Base-by-base conservation (phyloP, 2,113 vertebrate genomes). In the Mesocricetus auratus region DNA sequence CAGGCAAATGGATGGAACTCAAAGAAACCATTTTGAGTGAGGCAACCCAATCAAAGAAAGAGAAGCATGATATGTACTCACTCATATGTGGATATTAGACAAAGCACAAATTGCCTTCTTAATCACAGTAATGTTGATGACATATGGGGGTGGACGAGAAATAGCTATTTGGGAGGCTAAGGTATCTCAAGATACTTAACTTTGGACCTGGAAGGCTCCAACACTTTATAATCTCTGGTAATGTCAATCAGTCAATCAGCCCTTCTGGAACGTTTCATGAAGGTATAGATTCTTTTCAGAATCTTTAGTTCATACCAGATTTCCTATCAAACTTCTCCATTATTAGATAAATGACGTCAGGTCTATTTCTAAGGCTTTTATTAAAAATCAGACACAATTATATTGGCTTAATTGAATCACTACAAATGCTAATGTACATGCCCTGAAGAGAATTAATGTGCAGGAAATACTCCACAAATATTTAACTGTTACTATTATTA, bases 401-500 rank as follows among this genome's bases (percentile, higher is more conserved):
- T 77, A 75, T 73, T 15, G 6, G 64, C 11, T 6, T 86, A 42
- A 62, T 1, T 86, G 36, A 78, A 6, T 74, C 79, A 24, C 71
- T 91, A n/a, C 39, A 22, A 62, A 75, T 86, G n/a, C 47, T 82
- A 89, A 83, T 88, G 19, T 42, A 42, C 58, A 12, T 42, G 69
- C 26, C 7, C 16, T 74, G 75, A 93, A 85, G 9, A 71, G 5
- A 47, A 6, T 24, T 73, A 36, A 1, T 88, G 1, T 26, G n/a
- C 17, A 39, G 53, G 9, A 68, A 31, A 10, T 6, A 83, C 33
- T 60, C 53, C 13, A 53, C 5, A 86, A 87, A 85, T 79, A 39
- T 88, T 88, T 90, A 79, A 31, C 64, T n/a, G 21, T 56, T 91
- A 73, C 66, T 94, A 56, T 64, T 79, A 75, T 42, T 79, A 19